Evolutionary conservation across 2,888 invertebrate species (phyloP), one percentile per base, ranked within the genome.

Genomic region (Zaprionus lineosus): DNA sequence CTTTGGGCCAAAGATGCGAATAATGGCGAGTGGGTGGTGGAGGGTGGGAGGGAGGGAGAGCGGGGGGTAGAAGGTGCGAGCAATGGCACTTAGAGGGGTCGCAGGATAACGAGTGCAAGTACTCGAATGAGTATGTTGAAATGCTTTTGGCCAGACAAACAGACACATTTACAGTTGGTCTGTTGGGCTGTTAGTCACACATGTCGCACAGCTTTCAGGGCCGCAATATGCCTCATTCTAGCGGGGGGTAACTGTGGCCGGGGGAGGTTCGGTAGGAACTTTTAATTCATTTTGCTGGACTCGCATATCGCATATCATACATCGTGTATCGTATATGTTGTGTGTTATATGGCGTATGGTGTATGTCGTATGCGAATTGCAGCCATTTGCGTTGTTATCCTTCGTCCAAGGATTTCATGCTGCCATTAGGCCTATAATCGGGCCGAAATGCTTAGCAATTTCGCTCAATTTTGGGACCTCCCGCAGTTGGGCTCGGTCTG

Each of bases 101-200:
- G n/a, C n/a, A n/a, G n/a, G n/a, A n/a, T n/a, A n/a, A n/a, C n/a
- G n/a, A n/a, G 8, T 1, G 9, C 6, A 18, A 9, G 34, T 47
- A 28, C 12, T 8, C 15, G n/a, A n/a, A n/a, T n/a, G n/a, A n/a
- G 34, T 7, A 29, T 15, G 16, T 55, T 46, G 48, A 55, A 62
- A 50, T 66, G 50, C 34, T 47, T 56, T 56, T 64, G 46, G 56
- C 55, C n/a, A n/a, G 8, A 56, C 37, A 69, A 46, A 53, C 48
- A 64, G 43, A 51, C 43, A 68, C 59, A 51, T 55, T 65, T 48
- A 59, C 66, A 69, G 66, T 70, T 65, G 47, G 55, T 66, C 66
- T 59, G 72, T 69, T 65, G 47, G 55, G 72, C 66, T 59, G 72
- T 69, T 60, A 71, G 66, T 52, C 68, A 60, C 68, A 71, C 66